Percentiles rank a stretch among this genome's conserved stretches.
Evolutionary conservation across 2,888 invertebrate genomes (phyloP).

Genomic region (Tridacna crocea): DNA sequence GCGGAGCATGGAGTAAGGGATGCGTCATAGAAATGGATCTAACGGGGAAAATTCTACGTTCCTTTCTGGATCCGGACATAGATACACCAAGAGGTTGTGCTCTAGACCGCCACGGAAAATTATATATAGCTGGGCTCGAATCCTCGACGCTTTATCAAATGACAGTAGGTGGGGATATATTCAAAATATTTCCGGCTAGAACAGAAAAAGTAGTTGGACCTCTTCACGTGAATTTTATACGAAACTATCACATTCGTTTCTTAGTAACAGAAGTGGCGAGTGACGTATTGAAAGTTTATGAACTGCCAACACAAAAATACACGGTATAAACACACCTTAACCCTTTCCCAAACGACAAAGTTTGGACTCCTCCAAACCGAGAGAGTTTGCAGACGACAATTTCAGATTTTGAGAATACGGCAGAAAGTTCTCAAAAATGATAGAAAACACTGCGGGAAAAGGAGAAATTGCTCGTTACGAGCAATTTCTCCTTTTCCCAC

Average conservation of each 20-base stretch:
- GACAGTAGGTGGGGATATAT: slow-evolving; percentile 39
- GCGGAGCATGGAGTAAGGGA: slow-evolving; percentile 61
- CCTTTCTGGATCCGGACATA: slow-evolving; percentile 53
- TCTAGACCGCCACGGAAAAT: slow-evolving; percentile 51
- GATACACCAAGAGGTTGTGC: slow-evolving; percentile 52
- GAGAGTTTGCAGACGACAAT: too few relatives aligned
- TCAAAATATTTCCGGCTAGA: slow-evolving; percentile 50
- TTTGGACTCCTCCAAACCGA: too few relatives aligned
- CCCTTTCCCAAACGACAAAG: too few relatives aligned
- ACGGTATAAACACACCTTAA: not conserved
- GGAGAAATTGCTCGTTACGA: too few relatives aligned
- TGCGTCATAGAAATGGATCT: slow-evolving; percentile 52
- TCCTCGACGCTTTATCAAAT: slow-evolving; percentile 57
- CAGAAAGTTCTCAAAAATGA: too few relatives aligned
- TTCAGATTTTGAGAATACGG: too few relatives aligned
- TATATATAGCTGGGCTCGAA: slow-evolving; percentile 55
- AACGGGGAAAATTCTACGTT: slow-evolving; percentile 35
- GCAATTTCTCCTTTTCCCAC: too few relatives aligned
- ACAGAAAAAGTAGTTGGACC: slow-evolving; percentile 50
- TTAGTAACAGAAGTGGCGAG: slow-evolving; percentile 53
- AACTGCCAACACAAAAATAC: slow-evolving; percentile 51
- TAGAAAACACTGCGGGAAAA: too few relatives aligned
- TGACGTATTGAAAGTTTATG: slow-evolving; percentile 48
- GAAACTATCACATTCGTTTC: slow-evolving; percentile 52
- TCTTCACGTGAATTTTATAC: slow-evolving; percentile 53